Evolutionary conservation across 2,113 vertebrate species (phyloP).

Genomic region (Paradisaea rubra): DNA sequence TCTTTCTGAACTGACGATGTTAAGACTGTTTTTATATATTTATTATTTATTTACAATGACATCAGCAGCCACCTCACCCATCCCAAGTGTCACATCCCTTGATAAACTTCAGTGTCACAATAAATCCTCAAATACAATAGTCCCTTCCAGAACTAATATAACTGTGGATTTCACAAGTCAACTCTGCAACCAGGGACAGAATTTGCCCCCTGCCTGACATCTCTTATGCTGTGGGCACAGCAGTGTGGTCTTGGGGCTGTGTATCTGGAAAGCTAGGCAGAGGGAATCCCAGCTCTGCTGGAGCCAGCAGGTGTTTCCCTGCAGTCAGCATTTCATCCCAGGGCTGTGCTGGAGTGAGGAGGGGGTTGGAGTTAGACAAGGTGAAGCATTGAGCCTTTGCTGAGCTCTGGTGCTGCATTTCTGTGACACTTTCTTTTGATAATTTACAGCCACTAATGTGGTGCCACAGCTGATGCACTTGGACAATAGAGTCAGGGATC

Average conservation of each 20-base stretch:
- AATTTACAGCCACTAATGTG: neutral
- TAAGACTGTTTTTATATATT: neutral
- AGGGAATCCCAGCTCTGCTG: neutral
- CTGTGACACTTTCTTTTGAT: neutral
- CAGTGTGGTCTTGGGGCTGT: rapidly evolving
- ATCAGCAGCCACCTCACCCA: neutral
- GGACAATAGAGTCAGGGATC: neutral
- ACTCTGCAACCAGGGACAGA: neutral
- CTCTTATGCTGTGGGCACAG: neutral
- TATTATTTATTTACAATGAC: neutral
- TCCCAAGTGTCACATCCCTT: neutral
- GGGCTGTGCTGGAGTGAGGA: neutral
- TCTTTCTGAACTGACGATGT: neutral
- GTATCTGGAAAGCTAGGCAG: neutral
- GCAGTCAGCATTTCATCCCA: neutral
- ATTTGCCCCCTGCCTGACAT: neutral
- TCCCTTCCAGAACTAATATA: neutral
- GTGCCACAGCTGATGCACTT: neutral
- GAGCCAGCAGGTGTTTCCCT: neutral
- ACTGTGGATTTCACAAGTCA: neutral
- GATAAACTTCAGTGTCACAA: neutral
- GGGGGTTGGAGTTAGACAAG: neutral
- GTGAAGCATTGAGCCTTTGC: neutral
- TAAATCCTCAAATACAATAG: neutral
- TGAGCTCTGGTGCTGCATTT: neutral